A percentile compares a stretch with the other conserved stretches of the same genome.
Evolutionary conservation across 2,113 vertebrate genomes (phyloP).

Genomic region (mouse (Mus musculus)): DNA sequence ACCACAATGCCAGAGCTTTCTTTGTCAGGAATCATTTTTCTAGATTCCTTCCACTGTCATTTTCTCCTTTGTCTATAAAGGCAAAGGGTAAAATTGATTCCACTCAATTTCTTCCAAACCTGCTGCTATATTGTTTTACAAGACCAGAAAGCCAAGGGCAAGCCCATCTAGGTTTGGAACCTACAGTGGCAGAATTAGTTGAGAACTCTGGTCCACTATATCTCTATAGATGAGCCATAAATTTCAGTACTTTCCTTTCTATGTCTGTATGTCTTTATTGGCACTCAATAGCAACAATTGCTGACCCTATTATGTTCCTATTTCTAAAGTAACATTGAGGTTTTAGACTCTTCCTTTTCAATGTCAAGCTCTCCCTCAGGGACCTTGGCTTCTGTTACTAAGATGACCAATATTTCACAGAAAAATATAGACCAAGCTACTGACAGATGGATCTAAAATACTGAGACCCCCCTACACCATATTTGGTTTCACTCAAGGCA

Average conservation of each 20-base stretch:
- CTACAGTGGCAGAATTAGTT: neutral
- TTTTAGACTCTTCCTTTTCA: slow-evolving; percentile 19
- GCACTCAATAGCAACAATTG: neutral
- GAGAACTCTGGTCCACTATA: neutral
- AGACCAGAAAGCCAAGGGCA: slow-evolving; percentile 47
- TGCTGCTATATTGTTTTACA: neutral
- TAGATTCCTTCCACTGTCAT: neutral
- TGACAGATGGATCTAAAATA: slow-evolving; percentile 13
- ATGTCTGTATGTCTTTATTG: neutral
- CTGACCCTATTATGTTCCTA: neutral
- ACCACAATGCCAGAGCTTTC: neutral
- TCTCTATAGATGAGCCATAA: neutral
- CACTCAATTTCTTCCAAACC: slow-evolving; percentile 58
- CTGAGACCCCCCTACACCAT: neutral
- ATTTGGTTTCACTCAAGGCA: neutral
- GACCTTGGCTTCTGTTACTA: neutral
- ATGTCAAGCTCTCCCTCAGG: neutral
- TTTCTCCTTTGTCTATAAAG: slow-evolving; percentile 48
- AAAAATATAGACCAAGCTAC: neutral
- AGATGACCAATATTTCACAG: neutral
- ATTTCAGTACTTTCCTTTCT: slow-evolving; percentile 40
- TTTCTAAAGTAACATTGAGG: slow-evolving; percentile 6
- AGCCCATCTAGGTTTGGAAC: neutral
- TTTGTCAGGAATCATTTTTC: neutral
- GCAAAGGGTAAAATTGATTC: slow-evolving; percentile 61